phyloP scores from a whole-genome alignment of 2,888 invertebrate genomes.

The Malthinus seriepunctatus region DNA sequence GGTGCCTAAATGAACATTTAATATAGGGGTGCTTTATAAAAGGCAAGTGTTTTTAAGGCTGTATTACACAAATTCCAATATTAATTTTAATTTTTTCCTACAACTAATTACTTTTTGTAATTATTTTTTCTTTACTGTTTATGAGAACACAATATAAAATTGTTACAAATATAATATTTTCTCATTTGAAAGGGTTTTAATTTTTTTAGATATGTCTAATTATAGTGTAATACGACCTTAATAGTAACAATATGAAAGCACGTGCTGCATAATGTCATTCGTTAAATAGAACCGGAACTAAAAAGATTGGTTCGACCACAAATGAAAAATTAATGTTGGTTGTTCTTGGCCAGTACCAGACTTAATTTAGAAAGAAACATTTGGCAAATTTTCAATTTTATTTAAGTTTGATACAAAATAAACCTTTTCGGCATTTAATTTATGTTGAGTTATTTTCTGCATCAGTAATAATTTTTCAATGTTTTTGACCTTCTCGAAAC shows the following conservation, averaged over 20 bases:
- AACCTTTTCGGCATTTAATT: no score
- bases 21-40: conserved; percentile 48
- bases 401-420: no score
- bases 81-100: neutral
- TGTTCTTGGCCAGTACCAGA: neutral
- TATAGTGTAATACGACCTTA: conserved; percentile 12
- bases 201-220: no score
- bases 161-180: no score
- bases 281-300: conserved; percentile 34
- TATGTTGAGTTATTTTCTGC: no score
- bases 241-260: conserved; percentile 21
- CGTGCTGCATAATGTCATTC: conserved; percentile 27
- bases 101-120: neutral
- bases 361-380: no score
- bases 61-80: conserved; percentile 10
- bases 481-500: no score
- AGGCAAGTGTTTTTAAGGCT: conserved; percentile 35
- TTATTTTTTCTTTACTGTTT: neutral
- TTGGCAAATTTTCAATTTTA: no score
- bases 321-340: conserved; percentile 35
- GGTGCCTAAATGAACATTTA: conserved; percentile 53
- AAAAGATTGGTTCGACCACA: conserved; percentile 34
- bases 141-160: no score
- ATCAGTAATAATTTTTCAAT: no score
- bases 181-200: no score